phyloP scores from a whole-genome alignment of 2,113 vertebrate species.

The Pangasianodon gigas region DNA sequence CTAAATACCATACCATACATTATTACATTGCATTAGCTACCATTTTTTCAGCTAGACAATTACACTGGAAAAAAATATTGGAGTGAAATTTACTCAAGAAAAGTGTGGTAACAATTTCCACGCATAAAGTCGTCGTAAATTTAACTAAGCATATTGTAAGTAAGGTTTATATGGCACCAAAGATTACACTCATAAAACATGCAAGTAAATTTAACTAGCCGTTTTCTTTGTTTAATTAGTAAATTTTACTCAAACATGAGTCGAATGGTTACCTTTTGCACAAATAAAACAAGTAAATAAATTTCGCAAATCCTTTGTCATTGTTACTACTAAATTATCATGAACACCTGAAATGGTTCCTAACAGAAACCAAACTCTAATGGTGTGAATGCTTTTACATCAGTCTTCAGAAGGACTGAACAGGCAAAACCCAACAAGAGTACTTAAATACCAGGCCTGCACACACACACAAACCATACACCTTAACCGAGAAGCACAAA shows the following conservation, averaged over 20 bases:
- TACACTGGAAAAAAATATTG: too few relatives aligned
- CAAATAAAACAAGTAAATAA: background rate
- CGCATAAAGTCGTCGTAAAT: too few relatives aligned
- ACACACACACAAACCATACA: background rate
- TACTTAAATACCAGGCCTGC: background rate
- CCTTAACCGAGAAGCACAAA: background rate
- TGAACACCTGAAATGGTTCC: background rate
- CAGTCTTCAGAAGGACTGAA: background rate
- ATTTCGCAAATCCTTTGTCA: background rate
- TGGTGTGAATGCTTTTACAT: background rate
- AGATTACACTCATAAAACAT: background rate
- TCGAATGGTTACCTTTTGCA: too few relatives aligned
- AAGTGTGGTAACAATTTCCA: too few relatives aligned
- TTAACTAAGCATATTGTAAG: background rate
- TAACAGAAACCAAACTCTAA: background rate
- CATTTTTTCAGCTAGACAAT: too few relatives aligned
- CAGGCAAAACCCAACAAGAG: background rate
- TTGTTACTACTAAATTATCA: background rate
- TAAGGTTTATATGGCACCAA: background rate
- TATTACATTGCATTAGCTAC: background rate
- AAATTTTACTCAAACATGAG: background rate
- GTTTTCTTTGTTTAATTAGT: background rate
- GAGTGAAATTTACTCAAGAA: too few relatives aligned
- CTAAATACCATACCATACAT: background rate
- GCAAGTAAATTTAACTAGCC: background rate